These are phyloP conservation scores for Cyanoderma ruficeps DNA, from an alignment of 2,113 vertebrate genomes.

Conservation along the genomic window DNA sequence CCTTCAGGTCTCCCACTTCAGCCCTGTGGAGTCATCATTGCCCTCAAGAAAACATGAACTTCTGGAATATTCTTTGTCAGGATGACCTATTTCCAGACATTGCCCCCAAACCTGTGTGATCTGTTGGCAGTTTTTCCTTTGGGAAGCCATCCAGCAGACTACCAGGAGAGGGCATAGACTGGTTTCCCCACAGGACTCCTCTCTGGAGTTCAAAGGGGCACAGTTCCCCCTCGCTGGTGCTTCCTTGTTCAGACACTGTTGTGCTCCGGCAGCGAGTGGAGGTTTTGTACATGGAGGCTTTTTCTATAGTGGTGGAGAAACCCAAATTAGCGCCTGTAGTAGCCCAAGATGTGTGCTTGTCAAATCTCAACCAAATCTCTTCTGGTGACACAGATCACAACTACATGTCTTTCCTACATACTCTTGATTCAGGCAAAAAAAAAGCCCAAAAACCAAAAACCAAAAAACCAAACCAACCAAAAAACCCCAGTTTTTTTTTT, in stretches of 20 bases:
- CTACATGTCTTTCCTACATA: background rate
- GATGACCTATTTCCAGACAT: background rate
- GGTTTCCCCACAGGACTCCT: background rate
- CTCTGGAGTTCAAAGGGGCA: rapidly evolving
- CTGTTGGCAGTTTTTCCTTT: background rate
- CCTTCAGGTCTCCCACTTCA: background rate
- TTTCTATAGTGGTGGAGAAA: background rate
- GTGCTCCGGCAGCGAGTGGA: background rate
- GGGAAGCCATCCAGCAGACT: background rate
- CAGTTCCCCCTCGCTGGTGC: background rate
- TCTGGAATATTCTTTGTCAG: background rate
- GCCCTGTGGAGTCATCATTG: background rate
- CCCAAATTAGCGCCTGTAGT: background rate
- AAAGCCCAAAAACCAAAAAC: background rate
- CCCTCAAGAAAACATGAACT: background rate
- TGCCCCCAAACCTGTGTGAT: background rate
- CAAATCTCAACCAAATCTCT: background rate
- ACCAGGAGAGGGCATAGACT: background rate
- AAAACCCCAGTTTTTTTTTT: background rate
- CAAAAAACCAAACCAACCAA: background rate
- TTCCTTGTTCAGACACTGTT: background rate
- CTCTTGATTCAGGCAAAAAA: background rate
- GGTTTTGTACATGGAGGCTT: background rate
- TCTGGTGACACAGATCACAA: background rate
- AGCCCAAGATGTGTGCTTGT: background rate